Evolutionary conservation across 2,797 vertebrate species (phyloP).

Genomic region (Sebastes trivittatus): DNA sequence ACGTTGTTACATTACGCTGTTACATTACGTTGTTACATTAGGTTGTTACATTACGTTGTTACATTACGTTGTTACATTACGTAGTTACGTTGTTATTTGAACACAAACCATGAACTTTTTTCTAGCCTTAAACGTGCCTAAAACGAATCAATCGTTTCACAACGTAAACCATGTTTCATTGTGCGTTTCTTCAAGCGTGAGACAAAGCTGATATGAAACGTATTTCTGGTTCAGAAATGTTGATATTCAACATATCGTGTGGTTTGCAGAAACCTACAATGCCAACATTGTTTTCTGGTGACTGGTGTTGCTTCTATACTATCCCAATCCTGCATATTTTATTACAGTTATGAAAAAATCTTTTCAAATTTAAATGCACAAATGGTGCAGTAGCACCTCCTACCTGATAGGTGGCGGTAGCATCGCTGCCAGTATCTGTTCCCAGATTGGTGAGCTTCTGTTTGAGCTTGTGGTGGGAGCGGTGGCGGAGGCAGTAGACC

Average conservation of each 20-base stretch:
- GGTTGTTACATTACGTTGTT: too few species aligned
- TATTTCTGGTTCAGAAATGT: neutral
- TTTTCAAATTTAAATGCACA: neutral
- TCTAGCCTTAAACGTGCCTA: neutral
- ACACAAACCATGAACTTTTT: neutral
- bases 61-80: too few species aligned
- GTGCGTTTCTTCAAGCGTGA: neutral
- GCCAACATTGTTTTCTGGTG: neutral
- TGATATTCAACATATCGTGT: neutral
- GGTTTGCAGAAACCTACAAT: neutral
- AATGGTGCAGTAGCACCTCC: conserved; percentile 31
- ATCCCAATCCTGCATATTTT: neutral
- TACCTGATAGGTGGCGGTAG: conserved; percentile 94
- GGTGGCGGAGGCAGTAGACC: conserved; percentile 92
- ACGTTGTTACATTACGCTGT: neutral
- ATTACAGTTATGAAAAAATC: neutral
- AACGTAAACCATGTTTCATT: neutral
- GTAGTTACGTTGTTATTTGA: neutral
- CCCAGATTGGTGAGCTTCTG: conserved; percentile 90
- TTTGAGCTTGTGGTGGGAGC: conserved; percentile 90
- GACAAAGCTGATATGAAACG: neutral
- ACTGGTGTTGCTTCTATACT: neutral
- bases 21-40: too few species aligned
- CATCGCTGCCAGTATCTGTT: conserved; percentile 81
- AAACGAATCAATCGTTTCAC: neutral